Evolutionary conservation across 2,888 invertebrate genomes (phyloP).

Genomic region (Mantis religiosa): DNA sequence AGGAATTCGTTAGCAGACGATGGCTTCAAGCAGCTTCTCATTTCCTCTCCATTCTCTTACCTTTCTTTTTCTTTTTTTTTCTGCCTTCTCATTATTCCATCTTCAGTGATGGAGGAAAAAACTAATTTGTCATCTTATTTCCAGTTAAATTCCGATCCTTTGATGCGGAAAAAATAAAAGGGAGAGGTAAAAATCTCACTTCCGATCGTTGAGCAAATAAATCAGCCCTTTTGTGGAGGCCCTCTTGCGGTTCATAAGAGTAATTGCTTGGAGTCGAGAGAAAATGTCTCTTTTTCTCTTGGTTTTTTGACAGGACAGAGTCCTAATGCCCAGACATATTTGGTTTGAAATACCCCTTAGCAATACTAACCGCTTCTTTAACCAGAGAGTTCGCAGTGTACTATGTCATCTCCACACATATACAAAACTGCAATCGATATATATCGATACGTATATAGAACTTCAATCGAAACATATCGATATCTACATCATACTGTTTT

Average conservation of each 20-base stretch:
- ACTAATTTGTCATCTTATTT: conserved; percentile 20
- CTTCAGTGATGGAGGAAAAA: background rate
- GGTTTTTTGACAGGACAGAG: background rate
- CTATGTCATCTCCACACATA: no score
- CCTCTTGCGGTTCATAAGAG: background rate
- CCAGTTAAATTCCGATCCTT: conserved; percentile 20
- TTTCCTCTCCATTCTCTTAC: background rate
- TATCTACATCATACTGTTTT: no score
- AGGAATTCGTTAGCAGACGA: background rate
- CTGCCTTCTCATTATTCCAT: background rate
- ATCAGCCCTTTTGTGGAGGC: conserved; percentile 12
- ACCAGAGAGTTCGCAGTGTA: no score
- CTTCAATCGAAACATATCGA: no score
- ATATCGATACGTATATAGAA: no score
- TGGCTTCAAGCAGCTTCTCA: background rate
- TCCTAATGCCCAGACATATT: no score
- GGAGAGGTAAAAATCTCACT: background rate
- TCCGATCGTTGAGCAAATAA: conserved; percentile 21
- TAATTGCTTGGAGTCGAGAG: background rate
- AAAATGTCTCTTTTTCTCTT: background rate
- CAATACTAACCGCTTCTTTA: no score
- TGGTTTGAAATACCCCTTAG: no score
- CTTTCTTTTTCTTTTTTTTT: no score
- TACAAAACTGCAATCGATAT: no score
- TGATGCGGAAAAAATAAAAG: conserved; percentile 23